Percentiles rank a stretch among this genome's conserved stretches.
Evolutionary conservation across 1,140 invertebrate genomes (phyloP).

Genomic region (Bombus sibiricus): DNA sequence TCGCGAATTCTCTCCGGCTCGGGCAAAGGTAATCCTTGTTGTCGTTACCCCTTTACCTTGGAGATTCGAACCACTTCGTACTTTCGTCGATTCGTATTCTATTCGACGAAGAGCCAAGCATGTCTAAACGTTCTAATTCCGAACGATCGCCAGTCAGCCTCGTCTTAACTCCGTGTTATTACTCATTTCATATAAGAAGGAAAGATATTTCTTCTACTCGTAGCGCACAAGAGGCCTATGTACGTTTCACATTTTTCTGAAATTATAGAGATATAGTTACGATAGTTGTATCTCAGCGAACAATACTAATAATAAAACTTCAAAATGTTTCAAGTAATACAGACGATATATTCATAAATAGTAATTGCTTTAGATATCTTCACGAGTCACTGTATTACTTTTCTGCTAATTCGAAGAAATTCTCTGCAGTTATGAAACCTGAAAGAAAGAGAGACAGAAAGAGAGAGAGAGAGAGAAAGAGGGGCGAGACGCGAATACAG

Average conservation of each 20-base stretch:
- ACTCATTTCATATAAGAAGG: not conserved
- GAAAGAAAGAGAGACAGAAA: not conserved
- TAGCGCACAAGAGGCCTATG: no score
- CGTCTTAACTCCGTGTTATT: not conserved
- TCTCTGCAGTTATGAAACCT: not conserved
- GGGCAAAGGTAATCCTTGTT: constrained; percentile 63
- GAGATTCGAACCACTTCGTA: not conserved
- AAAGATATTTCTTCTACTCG: no score
- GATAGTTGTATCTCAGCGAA: no score
- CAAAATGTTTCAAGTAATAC: no score
- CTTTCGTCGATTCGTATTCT: constrained; percentile 17
- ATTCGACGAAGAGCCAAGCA: not conserved
- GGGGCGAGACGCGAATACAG: not conserved
- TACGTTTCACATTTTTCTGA: no score
- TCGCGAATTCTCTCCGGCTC: constrained; percentile 34
- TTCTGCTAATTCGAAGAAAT: not conserved
- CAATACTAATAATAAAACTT: no score
- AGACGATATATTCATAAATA: no score
- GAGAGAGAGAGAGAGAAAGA: not conserved
- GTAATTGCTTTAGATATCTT: not conserved
- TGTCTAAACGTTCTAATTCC: not conserved
- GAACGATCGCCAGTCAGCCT: not conserved
- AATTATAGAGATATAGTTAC: no score
- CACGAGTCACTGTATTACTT: not conserved
- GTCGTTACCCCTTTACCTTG: constrained; percentile 55